Evolutionary conservation across 1,140 invertebrate species (phyloP), one percentile per base, ranked within the genome.

Genomic region (Plectrocnemia conspersa): DNA sequence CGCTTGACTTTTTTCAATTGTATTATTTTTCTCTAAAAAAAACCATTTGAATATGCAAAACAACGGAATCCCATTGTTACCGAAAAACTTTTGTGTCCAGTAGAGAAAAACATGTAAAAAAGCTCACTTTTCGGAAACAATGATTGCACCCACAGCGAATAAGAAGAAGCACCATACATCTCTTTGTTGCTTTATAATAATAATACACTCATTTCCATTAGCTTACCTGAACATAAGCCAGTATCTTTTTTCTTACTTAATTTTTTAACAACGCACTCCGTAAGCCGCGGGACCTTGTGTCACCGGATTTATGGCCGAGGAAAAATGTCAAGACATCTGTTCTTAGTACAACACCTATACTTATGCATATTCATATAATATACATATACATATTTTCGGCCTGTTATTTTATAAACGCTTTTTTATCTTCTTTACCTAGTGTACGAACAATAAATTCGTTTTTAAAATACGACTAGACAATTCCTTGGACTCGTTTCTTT

Each of bases 251-350:
- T 54, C 52, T 55, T 41, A 21, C 52, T 55, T 55, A 59, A 55
- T 59, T 59, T 55, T 59, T 59, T 53, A 58, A 59, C 46, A 59
- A 54, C 40, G 57, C 47, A 52, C 40, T 59, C 27, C 29, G 38
- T 42, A 35, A 38, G 29, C 13, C 42, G 32, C 11, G 23, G 35
- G 44, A 47, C 41, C 32, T 50, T 50, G 47, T 50, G 47, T 50
- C 47, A 50, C 23, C 23, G 23, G 46, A 59, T 59, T 59, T 59
- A 59, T 59, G 27, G 32, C 52, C 47, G 9, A 40, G 47, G 41
- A 54, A 55, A 55, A 59, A 55, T 52, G 57, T 55, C 57, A 55
- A 59, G 57, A 59, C 57, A 59, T 59, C 57, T 59, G 57, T 59
- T 59, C 57, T 59, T 32, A 59, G 57, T 54, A 59, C 44, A 35